Evolutionary conservation across 2,888 invertebrate species (phyloP).

Genomic region (Odontomyia ornata): DNA sequence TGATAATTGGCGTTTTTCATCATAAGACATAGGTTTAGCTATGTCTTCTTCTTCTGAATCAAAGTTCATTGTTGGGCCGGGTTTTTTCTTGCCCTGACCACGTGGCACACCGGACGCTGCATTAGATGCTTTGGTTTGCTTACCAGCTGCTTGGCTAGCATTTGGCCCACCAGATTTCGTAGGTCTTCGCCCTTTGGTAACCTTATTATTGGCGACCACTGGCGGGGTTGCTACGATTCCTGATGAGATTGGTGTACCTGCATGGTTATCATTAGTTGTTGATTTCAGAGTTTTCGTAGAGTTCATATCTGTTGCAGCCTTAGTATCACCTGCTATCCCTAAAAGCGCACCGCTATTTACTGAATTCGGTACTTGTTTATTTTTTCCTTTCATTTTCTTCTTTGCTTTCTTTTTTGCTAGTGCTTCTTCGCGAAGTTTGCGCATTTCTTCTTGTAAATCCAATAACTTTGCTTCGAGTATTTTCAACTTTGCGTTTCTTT

Average conservation of each 20-base stretch:
- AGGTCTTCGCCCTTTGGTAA: conserved; percentile 62
- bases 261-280: neutral
- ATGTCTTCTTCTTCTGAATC: conserved; percentile 98
- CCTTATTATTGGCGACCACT: conserved; percentile 59
- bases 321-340: neutral
- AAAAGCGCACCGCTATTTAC: neutral
- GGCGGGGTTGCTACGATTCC: conserved; percentile 49
- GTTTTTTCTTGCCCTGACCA: conserved; percentile 72
- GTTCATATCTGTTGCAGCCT: neutral
- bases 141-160: conserved; percentile 57
- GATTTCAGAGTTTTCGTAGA: neutral
- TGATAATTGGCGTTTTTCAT: conserved; percentile 98
- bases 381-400: conserved; percentile 81
- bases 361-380: conserved; percentile 58
- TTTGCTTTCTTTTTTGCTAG: conserved; percentile 86
- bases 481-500: conserved; percentile 86
- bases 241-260: conserved; percentile 52
- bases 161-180: conserved; percentile 58
- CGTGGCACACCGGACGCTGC: conserved; percentile 63
- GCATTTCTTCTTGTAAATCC: conserved; percentile 91
- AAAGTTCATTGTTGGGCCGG: conserved; percentile 69
- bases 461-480: conserved; percentile 83
- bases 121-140: conserved; percentile 52
- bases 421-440: conserved; percentile 84
- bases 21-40: conserved; percentile 99